Conservation (phyloP, 2,888 invertebrate genomes). For the Caenorhabditis doughertyi region DNA sequence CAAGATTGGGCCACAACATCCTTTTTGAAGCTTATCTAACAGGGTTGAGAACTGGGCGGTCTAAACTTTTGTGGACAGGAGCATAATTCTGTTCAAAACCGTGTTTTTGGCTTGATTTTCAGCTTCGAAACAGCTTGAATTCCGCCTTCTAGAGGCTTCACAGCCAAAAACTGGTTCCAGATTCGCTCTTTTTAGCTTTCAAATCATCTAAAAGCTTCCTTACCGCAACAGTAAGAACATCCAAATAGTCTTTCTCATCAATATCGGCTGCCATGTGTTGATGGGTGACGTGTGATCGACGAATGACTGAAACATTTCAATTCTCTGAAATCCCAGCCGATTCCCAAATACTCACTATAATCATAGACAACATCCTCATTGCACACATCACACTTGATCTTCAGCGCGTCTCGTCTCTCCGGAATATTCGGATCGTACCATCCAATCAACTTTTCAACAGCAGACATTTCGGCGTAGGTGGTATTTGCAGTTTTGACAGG, state of each 20-base stretch:
- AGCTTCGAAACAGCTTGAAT: too few species aligned
- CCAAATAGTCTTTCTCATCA: constrained; percentile 12
- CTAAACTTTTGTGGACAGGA: too few species aligned
- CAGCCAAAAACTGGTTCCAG: too few species aligned
- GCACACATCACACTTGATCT: constrained; percentile 25
- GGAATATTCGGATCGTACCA: constrained; percentile 48
- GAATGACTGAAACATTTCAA: constrained; percentile 32
- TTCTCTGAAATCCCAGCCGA: not conserved
- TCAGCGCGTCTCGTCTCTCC: constrained; percentile 14
- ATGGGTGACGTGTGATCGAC: constrained; percentile 25
- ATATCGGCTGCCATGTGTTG: constrained; percentile 29
- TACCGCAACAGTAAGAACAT: constrained; percentile 19
- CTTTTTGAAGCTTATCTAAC: too few species aligned
- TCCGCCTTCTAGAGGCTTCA: too few species aligned
- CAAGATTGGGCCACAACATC: too few species aligned
- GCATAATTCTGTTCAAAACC: too few species aligned
- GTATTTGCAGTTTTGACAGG: not conserved
- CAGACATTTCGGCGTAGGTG: constrained; percentile 23
- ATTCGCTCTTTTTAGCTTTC: too few species aligned
- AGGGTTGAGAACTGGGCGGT: too few species aligned
- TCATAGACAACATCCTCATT: constrained; percentile 30
- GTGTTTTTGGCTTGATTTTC: too few species aligned
- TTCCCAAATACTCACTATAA: constrained; percentile 27
- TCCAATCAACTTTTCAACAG: constrained; percentile 19
- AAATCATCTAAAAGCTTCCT: not conserved